A percentile compares a stretch with the other conserved stretches of the same genome.
These are phyloP conservation scores for Sebastes glaucus DNA, from an alignment of 2,797 vertebrate genomes.

Conservation along the genomic window DNA sequence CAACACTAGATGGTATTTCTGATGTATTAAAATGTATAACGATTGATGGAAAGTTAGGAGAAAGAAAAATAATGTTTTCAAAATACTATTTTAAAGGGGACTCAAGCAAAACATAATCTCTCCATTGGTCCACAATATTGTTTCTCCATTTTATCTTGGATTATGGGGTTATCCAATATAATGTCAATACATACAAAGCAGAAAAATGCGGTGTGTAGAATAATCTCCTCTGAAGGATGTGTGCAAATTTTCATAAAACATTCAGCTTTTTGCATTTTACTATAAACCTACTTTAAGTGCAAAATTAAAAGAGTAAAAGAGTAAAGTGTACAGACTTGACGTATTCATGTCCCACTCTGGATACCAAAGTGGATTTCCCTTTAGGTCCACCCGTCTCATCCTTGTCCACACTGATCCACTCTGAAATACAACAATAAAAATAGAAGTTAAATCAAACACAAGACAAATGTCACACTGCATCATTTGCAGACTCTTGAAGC, in stretches of 20 bases:
- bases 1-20: not conserved
- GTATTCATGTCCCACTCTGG: conserved; percentile 86
- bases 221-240: not conserved
- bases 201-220: not conserved
- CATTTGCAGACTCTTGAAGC: not conserved
- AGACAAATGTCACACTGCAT: not conserved
- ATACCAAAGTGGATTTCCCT: conserved; percentile 82
- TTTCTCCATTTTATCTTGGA: not conserved
- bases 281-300: not conserved
- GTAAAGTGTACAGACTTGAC: conserved; percentile 79
- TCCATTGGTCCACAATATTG: not conserved
- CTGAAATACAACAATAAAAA: conserved; percentile 72
- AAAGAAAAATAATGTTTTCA: not conserved
- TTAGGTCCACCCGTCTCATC: conserved; percentile 90
- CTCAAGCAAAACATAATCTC: not conserved
- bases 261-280: not conserved
- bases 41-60: not conserved
- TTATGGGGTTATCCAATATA: not conserved
- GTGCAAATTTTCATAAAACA: not conserved
- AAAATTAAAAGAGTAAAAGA: not conserved
- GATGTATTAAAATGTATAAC: not conserved
- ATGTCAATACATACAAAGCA: not conserved
- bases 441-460: not conserved
- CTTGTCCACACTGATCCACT: conserved; percentile 97
- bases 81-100: not conserved